phyloP scores from a whole-genome alignment of 2,888 invertebrate genomes.

The Cantharis lateralis region DNA sequence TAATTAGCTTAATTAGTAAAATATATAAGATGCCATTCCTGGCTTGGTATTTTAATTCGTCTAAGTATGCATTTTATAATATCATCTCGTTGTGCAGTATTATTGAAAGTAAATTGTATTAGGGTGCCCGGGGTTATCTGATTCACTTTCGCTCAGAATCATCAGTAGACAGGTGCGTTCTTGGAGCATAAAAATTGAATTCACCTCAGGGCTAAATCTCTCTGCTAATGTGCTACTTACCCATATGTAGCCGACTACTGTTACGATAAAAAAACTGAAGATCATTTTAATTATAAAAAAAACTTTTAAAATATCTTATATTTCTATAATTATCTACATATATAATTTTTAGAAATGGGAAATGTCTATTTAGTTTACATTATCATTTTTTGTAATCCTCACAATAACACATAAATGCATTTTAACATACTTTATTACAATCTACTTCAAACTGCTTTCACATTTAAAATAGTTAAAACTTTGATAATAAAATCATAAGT shows the following conservation, averaged over 20 bases:
- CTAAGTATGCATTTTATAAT: background rate
- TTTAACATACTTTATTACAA: background rate
- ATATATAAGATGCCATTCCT: background rate
- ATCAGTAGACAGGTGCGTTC: slow-evolving; percentile 21
- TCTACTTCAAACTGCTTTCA: background rate
- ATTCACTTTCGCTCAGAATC: slow-evolving; percentile 27
- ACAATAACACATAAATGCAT: background rate
- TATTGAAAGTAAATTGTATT: slow-evolving; percentile 25
- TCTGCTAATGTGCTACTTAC: slow-evolving; percentile 17
- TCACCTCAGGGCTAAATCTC: slow-evolving; percentile 20
- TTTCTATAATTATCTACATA: background rate
- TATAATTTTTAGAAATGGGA: background rate
- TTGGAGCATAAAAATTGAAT: slow-evolving; percentile 19
- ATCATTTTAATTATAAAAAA: background rate
- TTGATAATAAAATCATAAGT: background rate
- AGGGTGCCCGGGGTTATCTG: slow-evolving; percentile 13
- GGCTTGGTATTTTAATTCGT: background rate
- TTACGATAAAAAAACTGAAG: background rate
- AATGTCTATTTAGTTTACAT: background rate
- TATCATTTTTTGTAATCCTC: background rate
- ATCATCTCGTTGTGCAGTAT: background rate
- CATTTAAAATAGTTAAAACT: background rate
- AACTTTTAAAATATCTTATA: background rate
- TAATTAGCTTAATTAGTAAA: background rate
- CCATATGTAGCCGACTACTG: slow-evolving; percentile 9